Percentiles rank a stretch among this genome's conserved stretches.
Conservation (phyloP, 2,113 vertebrate genomes). For the Tragulus kanchil region DNA sequence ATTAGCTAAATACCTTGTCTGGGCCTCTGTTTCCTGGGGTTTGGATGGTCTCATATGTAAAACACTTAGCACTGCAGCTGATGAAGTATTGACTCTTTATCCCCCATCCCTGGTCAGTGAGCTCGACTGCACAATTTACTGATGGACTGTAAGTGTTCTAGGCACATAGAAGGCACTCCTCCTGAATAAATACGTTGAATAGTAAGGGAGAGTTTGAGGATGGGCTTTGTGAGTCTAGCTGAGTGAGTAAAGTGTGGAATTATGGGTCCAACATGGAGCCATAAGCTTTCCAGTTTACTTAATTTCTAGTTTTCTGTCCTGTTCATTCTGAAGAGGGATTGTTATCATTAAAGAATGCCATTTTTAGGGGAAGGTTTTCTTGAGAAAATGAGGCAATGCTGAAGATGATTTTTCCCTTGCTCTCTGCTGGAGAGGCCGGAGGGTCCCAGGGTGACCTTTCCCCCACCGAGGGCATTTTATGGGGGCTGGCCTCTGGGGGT, state of each 20-base stretch:
- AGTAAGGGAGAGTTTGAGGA: not conserved
- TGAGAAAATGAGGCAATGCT: not conserved
- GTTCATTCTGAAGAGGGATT: not conserved
- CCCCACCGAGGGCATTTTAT: rapidly evolving
- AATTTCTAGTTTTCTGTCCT: slow-evolving; percentile 25
- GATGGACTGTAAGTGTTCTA: too few relatives aligned
- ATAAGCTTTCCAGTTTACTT: not conserved
- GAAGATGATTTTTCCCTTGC: not conserved
- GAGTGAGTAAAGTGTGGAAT: not conserved
- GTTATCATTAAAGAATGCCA: not conserved
- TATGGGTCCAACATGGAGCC: not conserved
- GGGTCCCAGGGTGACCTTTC: not conserved
- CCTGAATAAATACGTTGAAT: not conserved
- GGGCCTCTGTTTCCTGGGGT: not conserved
- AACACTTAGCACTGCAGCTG: not conserved
- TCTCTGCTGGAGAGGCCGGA: not conserved
- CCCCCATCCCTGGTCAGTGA: not conserved
- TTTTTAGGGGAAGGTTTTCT: slow-evolving; percentile 46
- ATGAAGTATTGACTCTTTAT: not conserved
- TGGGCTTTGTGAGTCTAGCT: not conserved
- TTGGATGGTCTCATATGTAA: not conserved
- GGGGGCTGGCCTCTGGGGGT: not conserved
- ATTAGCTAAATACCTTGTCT: not conserved
- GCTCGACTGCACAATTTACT: not conserved
- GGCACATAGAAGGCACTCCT: not conserved